A percentile compares a stretch with the other conserved stretches of the same genome.
Evolutionary conservation across 2,888 invertebrate genomes (phyloP).

Genomic region (Parasteatoda lunata): DNA sequence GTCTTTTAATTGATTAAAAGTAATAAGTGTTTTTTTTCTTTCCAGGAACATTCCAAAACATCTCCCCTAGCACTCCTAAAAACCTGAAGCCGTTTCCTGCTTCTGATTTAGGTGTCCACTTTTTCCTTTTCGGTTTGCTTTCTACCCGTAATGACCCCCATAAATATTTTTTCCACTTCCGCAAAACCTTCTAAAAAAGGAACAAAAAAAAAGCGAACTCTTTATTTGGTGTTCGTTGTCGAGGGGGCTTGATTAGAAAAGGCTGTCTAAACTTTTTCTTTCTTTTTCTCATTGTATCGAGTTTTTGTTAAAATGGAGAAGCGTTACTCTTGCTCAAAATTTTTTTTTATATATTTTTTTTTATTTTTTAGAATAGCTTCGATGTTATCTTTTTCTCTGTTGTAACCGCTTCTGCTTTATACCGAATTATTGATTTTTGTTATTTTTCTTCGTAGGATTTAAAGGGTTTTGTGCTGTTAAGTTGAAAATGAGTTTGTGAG

Average conservation of each 20-base stretch:
- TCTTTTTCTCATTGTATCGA: not conserved
- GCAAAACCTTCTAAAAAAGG: not conserved
- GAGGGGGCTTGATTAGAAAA: slow-evolving; percentile 55
- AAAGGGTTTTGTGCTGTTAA: not conserved
- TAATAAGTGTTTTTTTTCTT: no score
- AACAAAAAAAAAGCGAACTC: slow-evolving; percentile 13
- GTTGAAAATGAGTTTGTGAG: slow-evolving; percentile 1
- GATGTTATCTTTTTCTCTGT: not conserved
- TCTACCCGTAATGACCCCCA: slow-evolving; percentile 54
- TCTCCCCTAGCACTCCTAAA: slow-evolving; percentile 24
- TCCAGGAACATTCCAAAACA: slow-evolving; percentile 34
- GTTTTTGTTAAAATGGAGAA: slow-evolving; percentile 15
- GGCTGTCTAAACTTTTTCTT: slow-evolving; percentile 6
- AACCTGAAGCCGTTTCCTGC: slow-evolving; percentile 41
- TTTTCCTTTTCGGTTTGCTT: slow-evolving; percentile 27
- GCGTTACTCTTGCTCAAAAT: not conserved
- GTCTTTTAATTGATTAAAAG: no score
- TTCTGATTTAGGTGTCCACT: slow-evolving; percentile 52
- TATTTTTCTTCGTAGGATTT: not conserved
- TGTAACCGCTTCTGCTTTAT: not conserved
- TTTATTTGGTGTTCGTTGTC: slow-evolving; percentile 54
- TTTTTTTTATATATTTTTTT: no score
- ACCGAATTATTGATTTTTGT: not conserved
- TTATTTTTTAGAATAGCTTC: not conserved
- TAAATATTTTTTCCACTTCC: slow-evolving; percentile 31